Conservation (phyloP, 2,797 vertebrate genomes). For the Semaprochilodus insignis region DNA sequence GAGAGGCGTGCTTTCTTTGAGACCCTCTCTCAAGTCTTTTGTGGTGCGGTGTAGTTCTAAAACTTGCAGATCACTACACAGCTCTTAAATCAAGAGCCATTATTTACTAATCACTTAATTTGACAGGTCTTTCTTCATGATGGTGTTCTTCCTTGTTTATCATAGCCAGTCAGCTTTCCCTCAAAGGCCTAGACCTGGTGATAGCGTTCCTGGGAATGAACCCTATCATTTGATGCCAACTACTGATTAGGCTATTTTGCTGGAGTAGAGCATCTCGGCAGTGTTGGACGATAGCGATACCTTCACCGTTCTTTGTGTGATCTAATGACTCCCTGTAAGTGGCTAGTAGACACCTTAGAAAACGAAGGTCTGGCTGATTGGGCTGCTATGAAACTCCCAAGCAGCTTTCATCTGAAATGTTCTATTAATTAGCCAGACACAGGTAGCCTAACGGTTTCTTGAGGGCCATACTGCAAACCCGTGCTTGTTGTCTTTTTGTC, state of each 20-base stretch:
- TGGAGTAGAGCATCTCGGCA: background rate
- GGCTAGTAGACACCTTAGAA: too few relatives aligned
- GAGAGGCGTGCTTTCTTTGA: background rate
- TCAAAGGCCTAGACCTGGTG: background rate
- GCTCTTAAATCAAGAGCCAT: slow-evolving; percentile 16
- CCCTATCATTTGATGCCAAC: background rate
- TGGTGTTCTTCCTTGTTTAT: slow-evolving; percentile 7
- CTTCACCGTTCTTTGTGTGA: background rate
- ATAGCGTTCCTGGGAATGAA: background rate
- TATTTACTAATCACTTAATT: background rate
- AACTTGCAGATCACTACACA: background rate
- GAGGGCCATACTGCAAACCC: too few relatives aligned
- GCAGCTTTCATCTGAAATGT: too few relatives aligned
- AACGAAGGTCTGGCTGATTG: too few relatives aligned
- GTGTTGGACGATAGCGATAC: background rate
- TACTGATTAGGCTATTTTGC: background rate
- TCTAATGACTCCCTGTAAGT: too few relatives aligned
- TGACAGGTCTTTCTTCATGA: slow-evolving; percentile 44
- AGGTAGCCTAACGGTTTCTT: too few relatives aligned
- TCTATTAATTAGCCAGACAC: background rate
- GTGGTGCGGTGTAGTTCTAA: background rate
- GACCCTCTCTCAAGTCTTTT: slow-evolving; percentile 30
- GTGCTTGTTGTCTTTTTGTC: too few relatives aligned
- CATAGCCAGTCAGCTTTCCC: background rate
- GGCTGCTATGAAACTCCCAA: too few relatives aligned